Evolutionary conservation across 2,797 vertebrate species (phyloP).

Genomic region (Uromys caudimaculatus): DNA sequence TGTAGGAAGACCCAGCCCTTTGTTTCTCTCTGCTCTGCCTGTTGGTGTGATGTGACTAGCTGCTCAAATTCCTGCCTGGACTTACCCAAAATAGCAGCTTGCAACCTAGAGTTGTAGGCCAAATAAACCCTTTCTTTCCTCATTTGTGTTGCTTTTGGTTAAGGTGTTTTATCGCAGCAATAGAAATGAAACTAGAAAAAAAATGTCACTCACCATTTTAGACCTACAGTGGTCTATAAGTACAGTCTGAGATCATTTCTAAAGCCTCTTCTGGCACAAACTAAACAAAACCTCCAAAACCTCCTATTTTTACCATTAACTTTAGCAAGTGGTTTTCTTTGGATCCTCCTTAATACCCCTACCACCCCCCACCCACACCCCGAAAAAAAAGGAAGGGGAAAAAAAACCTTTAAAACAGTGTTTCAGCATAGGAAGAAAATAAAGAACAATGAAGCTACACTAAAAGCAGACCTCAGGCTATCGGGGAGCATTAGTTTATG

Average conservation of each 20-base stretch:
- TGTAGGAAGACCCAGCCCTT: background rate
- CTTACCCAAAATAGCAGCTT: background rate
- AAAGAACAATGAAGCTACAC: slow-evolving; percentile 33
- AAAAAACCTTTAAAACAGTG: background rate
- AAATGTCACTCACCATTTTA: slow-evolving; percentile 55
- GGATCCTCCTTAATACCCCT: background rate
- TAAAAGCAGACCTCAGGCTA: background rate
- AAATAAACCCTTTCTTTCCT: background rate
- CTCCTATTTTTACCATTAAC: slow-evolving; percentile 48
- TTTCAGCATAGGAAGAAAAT: slow-evolving; percentile 31
- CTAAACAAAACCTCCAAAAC: slow-evolving; percentile 25
- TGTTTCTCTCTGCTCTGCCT: background rate
- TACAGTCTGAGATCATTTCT: slow-evolving; percentile 32
- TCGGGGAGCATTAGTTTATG: background rate
- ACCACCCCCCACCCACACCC: no score
- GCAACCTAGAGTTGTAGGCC: background rate
- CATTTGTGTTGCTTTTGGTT: background rate
- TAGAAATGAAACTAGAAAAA: slow-evolving; percentile 35
- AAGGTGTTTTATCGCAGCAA: background rate
- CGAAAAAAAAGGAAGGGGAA: background rate
- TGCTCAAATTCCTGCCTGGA: background rate
- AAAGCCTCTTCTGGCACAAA: slow-evolving; percentile 49
- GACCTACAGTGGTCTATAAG: slow-evolving; percentile 33
- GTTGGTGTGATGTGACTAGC: background rate
- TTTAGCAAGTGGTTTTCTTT: slow-evolving; percentile 60